Evolutionary conservation across 2,888 invertebrate species (phyloP), one percentile per base, ranked within the genome.

Genomic region (Platypus cylindrus): DNA sequence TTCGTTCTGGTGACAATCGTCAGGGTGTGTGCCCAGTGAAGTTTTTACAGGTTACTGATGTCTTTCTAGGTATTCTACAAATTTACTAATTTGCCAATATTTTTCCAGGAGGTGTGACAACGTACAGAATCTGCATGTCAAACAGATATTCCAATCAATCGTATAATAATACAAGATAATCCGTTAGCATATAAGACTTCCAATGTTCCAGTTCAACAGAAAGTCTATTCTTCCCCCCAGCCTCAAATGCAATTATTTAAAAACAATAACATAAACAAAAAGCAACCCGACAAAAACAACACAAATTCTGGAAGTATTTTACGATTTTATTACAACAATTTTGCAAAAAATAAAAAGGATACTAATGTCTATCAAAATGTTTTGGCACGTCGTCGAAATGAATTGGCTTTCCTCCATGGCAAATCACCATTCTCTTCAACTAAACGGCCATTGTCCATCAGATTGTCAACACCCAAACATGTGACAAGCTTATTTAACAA

Each of bases 11-110:
- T 1, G 86, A 89, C 55, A 89, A 87, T 67, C 85, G 86, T 49
- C 87, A 90, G 63, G 89, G 86, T 38, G 78, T 86, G 46, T 94
- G 93, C 63, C 93, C 93, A n/a, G 64, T 87, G 25, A 90, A 89
- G 62, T 94, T 89, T 59, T 72, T 94, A 42, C 86, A 89, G 67
- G 44, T 38, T 31, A 5, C 11, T 25, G 12, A 15, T 13, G 5
- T 20, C 9, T 7, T 20, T 9, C 5, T 20, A 5, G 9, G 20
- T 20, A 20, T 20, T 20, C 20, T 20, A 20, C 18, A 27, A 17
- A 5, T 27, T 12, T 20, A 20, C 9, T 20, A 9, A 20, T 20
- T 20, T 5, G 20, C n/a, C 14, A 29, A 29, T 17, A 16, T 26
- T 25, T 23, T 72, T 93, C 41, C 85, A 87, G 68, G 91, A 93